Conservation (phyloP, 2,797 vertebrate genomes). For the Hydrocynus forskahlii region DNA sequence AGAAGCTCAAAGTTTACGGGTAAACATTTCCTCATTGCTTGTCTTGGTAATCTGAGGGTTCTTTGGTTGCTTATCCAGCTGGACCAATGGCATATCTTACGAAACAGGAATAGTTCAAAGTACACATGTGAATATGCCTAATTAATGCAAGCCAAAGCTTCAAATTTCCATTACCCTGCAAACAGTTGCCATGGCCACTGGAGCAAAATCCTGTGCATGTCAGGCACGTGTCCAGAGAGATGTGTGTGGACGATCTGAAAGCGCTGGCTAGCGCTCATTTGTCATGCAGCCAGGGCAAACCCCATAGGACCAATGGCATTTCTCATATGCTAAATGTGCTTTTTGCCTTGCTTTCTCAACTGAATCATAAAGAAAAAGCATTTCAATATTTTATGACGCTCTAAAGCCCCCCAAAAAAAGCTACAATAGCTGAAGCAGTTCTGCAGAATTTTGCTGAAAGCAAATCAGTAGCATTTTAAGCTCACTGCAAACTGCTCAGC, state of each 20-base stretch:
- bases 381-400: slow-evolving; percentile 62
- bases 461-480: not conserved
- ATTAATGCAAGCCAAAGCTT: not conserved
- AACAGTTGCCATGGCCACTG: slow-evolving; percentile 40
- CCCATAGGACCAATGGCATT: not conserved
- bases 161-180: not conserved
- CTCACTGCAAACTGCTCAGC: not conserved
- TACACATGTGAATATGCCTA: not conserved
- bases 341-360: slow-evolving; percentile 47
- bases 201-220: slow-evolving; percentile 26
- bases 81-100: not conserved
- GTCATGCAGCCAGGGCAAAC: slow-evolving; percentile 7
- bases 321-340: not conserved
- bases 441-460: slow-evolving; percentile 33
- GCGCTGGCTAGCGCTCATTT: slow-evolving; percentile 29
- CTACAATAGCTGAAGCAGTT: slow-evolving; percentile 53
- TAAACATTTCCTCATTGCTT: too few species aligned
- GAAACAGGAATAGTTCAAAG: not conserved
- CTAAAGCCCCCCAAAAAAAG: slow-evolving; percentile 31
- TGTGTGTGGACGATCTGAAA: slow-evolving; percentile 42
- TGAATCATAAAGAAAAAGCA: slow-evolving; percentile 42
- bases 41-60: too few species aligned
- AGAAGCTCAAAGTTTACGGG: too few species aligned
- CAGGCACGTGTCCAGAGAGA: slow-evolving; percentile 30
- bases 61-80: too few species aligned